Percentiles rank a stretch among this genome's conserved stretches.
phyloP scores from a whole-genome alignment of 2,113 vertebrate genomes.

The Geococcyx californianus region DNA sequence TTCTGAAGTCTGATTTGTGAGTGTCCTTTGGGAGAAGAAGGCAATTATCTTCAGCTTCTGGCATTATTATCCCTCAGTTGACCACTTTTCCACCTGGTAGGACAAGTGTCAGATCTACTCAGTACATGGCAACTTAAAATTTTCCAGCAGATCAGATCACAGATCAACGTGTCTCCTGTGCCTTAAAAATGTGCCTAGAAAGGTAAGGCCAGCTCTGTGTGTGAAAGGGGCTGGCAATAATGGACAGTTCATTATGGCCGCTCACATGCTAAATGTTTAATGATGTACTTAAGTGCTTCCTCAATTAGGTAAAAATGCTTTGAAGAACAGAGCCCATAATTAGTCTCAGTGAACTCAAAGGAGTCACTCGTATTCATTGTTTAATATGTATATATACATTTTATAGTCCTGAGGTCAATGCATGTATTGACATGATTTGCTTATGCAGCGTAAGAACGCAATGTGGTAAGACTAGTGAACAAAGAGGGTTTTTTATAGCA shows the following conservation, averaged over 20 bases:
- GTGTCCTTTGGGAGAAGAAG: neutral
- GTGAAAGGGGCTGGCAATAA: neutral
- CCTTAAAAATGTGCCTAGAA: neutral
- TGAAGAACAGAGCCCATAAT: neutral
- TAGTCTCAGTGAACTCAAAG: neutral
- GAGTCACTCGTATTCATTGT: neutral
- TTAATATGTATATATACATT: neutral
- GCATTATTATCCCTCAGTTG: neutral
- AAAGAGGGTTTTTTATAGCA: neutral
- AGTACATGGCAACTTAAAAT: neutral
- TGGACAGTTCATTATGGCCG: neutral
- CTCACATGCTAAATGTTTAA: neutral
- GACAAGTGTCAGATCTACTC: neutral
- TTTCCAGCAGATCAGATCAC: neutral
- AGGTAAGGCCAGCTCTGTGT: neutral
- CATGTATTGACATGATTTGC: neutral
- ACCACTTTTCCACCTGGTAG: neutral
- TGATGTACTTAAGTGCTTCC: neutral
- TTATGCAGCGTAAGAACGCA: neutral
- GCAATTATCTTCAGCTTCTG: neutral
- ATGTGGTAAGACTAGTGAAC: neutral
- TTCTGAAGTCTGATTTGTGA: conserved; percentile 19
- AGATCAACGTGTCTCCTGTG: neutral
- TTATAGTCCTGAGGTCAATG: neutral
- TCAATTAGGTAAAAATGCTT: neutral